A percentile compares a stretch with the other conserved stretches of the same genome.
Conservation (phyloP, 2,113 vertebrate genomes). For the Cathartes aura region DNA sequence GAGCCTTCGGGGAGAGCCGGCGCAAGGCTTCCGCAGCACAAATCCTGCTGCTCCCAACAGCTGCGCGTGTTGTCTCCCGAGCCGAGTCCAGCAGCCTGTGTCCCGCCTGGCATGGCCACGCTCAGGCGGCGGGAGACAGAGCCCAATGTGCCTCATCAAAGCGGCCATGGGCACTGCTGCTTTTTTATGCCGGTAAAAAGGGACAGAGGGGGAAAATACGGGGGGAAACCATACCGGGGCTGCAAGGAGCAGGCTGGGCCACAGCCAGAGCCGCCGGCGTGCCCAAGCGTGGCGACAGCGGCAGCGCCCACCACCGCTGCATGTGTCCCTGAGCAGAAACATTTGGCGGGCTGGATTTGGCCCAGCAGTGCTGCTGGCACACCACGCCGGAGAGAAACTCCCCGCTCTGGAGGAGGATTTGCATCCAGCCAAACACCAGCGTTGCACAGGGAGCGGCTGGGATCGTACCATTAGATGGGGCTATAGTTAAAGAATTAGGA, state of each 20-base stretch:
- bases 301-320: background rate
- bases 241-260: background rate
- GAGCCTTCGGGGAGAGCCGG: background rate
- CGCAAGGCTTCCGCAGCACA: background rate
- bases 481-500: background rate
- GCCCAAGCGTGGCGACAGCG: accelerated
- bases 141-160: accelerated
- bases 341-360: background rate
- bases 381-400: accelerated
- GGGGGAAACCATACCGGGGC: accelerated
- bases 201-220: accelerated
- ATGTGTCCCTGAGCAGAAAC: accelerated
- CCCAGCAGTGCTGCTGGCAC: background rate
- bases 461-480: conserved; percentile 32
- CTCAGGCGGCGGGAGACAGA: accelerated
- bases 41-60: background rate
- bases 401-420: accelerated
- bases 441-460: accelerated
- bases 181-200: background rate
- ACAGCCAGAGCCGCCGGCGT: accelerated
- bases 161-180: accelerated
- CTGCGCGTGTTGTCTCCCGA: accelerated
- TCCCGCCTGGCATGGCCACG: accelerated
- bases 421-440: accelerated
- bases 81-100: background rate